Base-by-base conservation (phyloP, 35 echinoderm and acorn worm species). In the Apostichopus californicus region DNA sequence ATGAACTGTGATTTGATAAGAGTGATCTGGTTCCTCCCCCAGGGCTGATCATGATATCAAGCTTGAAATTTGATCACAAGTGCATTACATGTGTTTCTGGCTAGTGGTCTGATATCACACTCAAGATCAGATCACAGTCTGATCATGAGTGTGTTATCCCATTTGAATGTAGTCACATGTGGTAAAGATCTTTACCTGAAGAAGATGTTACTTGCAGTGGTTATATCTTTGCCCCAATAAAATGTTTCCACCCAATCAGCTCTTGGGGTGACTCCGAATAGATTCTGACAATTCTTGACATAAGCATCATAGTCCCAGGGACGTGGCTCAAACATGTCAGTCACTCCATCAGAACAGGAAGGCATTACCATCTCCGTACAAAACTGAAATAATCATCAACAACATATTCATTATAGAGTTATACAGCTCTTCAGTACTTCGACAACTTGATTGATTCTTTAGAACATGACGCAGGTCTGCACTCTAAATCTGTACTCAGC, bases 311-410 rank as follows among this genome's bases (percentile, higher is more conserved):
- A 93, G 88, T 95, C 72, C 97, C 97, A 99, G 55, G 93, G 80
- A 26, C 73, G 78, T n/a, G 91, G 75, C 58, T 94, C 90, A 93
- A 99, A 99, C 97, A 99, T 99, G 78, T 99, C 97, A 52, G 92
- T 78, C 1, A 89, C 89, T n/a, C 97, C 97, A 94, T 96, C 87
- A 1, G 93, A 17, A 79, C 95, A 99, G 5, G 13, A 88, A 20
- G 97, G 97, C 93, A 99, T 96, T 5, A 99, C 92, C 97, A 99
- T 99, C 72, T 99, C 97, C 12, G 94, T 95, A 70, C 96, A 98
- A 13, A 77, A 34, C 96, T 98, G 25, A 18, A 57, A 14, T 20
- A 23, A 81, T 6, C 28, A 34, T 34, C 28, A 34, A 34, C 28
- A 34, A 34, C 10, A 71, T 7, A 89, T 89, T 65, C 20, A 28